These are phyloP conservation scores for Machaerirhynchus nigripectus DNA, from an alignment of 2,113 vertebrate genomes.

Conservation along the genomic window DNA sequence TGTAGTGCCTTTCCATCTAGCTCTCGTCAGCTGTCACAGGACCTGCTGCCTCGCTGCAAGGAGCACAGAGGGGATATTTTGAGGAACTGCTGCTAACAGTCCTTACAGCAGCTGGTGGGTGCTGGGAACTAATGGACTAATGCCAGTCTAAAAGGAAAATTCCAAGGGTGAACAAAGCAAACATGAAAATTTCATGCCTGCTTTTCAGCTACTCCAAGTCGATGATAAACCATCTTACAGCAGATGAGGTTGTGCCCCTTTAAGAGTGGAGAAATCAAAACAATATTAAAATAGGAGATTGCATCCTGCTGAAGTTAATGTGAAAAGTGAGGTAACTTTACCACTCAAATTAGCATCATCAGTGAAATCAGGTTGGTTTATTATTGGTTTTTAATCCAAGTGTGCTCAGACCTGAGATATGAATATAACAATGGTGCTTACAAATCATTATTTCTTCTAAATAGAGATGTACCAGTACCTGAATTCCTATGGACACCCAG, in stretches of 20 bases:
- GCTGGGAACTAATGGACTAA: background rate
- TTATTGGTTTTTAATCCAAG: background rate
- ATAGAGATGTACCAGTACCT: background rate
- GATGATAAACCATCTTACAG: background rate
- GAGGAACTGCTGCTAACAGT: background rate
- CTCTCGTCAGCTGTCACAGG: accelerated
- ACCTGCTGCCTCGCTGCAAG: background rate
- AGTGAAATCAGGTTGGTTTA: background rate
- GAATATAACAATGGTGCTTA: background rate
- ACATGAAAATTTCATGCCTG: background rate
- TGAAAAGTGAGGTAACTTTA: background rate
- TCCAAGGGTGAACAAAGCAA: background rate
- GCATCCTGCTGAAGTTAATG: background rate
- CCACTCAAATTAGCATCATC: background rate
- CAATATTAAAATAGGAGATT: background rate
- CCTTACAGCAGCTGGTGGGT: background rate
- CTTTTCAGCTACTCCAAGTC: background rate
- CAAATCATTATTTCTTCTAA: background rate
- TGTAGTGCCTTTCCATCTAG: background rate
- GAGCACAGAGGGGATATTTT: background rate
- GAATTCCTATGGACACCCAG: background rate
- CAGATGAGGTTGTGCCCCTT: background rate
- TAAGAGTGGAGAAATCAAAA: background rate
- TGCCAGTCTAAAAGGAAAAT: background rate
- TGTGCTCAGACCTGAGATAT: background rate